Percentiles rank a stretch among this genome's conserved stretches.
Conservation (phyloP, 2,888 invertebrate species). For the Mechanitis mazaeus region DNA sequence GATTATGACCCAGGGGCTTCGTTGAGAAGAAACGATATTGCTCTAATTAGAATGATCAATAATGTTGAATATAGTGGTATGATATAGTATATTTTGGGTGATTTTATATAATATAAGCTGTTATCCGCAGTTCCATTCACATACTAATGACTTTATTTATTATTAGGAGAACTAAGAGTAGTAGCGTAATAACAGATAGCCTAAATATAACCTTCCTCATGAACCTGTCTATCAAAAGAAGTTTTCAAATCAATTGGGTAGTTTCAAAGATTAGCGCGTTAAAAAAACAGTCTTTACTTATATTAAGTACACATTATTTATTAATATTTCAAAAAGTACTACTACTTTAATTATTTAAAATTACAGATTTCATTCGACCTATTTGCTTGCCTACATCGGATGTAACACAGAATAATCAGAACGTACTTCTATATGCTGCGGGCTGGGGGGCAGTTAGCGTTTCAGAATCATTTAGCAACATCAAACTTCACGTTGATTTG, state of each 20-base stretch:
- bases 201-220: too few species aligned
- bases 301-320: too few species aligned
- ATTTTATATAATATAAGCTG: background rate
- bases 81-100: background rate
- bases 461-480: conserved; percentile 35
- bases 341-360: background rate
- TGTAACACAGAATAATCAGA: conserved; percentile 13
- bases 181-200: too few species aligned
- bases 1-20: conserved; percentile 47
- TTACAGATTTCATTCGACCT: conserved; percentile 46
- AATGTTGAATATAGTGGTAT: conserved; percentile 58
- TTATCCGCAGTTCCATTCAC: too few species aligned
- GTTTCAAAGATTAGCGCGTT: too few species aligned
- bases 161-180: too few species aligned
- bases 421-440: conserved; percentile 27
- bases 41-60: conserved; percentile 56
- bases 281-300: background rate
- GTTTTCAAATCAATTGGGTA: too few species aligned
- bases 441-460: conserved; percentile 53
- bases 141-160: too few species aligned
- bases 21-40: conserved; percentile 58
- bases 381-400: conserved; percentile 37
- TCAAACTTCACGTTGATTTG: conserved; percentile 44
- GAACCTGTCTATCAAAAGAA: too few species aligned
- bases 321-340: background rate